phyloP scores from a whole-genome alignment of 2,797 vertebrate species.

The Sphenodon punctatus region DNA sequence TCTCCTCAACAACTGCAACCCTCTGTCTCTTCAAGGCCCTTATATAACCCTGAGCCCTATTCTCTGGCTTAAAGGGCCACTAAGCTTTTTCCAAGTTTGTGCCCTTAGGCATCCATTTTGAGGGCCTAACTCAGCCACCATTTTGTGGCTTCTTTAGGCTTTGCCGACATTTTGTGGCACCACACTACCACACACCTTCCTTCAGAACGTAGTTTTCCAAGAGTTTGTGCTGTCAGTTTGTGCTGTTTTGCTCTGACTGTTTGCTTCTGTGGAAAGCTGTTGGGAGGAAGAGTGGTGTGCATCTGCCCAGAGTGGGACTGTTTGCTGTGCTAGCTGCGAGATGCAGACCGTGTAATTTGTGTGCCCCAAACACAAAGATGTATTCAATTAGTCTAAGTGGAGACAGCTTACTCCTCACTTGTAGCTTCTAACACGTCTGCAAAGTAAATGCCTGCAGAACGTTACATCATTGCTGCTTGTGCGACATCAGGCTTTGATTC shows the following conservation, averaged over 20 bases:
- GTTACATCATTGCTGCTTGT: conserved; percentile 12
- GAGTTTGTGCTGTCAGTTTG: not conserved
- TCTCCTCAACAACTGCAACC: too few species aligned
- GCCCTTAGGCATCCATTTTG: too few species aligned
- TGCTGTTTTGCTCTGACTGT: not conserved
- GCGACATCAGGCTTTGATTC: conserved; percentile 49
- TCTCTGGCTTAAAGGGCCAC: too few species aligned
- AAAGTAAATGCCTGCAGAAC: conserved; percentile 10
- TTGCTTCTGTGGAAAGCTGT: not conserved
- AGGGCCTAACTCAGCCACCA: too few species aligned
- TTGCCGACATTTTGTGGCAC: too few species aligned
- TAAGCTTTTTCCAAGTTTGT: too few species aligned
- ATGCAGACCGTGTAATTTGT: conserved; percentile 5
- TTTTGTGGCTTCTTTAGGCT: too few species aligned
- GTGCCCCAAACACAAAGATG: conserved; percentile 25
- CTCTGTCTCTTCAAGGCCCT: too few species aligned
- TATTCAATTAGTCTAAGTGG: not conserved
- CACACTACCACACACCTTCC: too few species aligned
- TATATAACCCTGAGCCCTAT: too few species aligned
- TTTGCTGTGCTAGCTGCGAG: not conserved
- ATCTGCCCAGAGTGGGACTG: not conserved
- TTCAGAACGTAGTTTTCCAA: not conserved
- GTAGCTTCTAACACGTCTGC: not conserved
- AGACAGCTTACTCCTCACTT: not conserved
- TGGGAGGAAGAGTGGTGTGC: not conserved